Evolutionary conservation across 2,797 vertebrate genomes (phyloP).

Genomic region (Periparus ater): DNA sequence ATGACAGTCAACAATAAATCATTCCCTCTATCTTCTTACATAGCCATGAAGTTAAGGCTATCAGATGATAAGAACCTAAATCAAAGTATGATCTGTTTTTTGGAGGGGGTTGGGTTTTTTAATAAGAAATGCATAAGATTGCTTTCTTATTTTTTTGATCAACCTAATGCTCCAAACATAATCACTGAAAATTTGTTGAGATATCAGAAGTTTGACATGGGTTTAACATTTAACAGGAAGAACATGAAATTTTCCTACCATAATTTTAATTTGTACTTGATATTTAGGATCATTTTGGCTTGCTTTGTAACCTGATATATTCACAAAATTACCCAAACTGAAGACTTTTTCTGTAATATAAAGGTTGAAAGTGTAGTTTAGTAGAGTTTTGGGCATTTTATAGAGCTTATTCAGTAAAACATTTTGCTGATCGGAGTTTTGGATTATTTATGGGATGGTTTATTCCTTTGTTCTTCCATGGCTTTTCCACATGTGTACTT

Average conservation of each 20-base stretch:
- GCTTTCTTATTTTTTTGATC: conserved; percentile 30
- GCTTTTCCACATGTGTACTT: neutral
- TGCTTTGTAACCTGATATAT: neutral
- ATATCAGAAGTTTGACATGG: neutral
- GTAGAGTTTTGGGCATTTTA: neutral
- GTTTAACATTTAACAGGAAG: neutral
- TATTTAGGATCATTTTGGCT: neutral
- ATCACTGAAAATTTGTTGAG: neutral
- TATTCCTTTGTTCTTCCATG: neutral
- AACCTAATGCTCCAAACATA: neutral
- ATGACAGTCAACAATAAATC: conserved; percentile 75
- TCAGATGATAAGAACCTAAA: conserved; percentile 71
- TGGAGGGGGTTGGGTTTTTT: neutral
- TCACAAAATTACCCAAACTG: neutral
- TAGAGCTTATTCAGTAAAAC: neutral
- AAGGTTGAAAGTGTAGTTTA: neutral
- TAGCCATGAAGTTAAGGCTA: conserved; percentile 68
- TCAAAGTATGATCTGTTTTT: conserved; percentile 56
- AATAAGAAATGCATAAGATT: conserved; percentile 17
- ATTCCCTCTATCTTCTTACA: conserved; percentile 69
- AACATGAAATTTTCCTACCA: neutral
- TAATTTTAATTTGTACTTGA: neutral
- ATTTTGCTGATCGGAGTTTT: neutral
- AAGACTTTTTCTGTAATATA: neutral
- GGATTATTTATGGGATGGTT: neutral